Conservation (phyloP, 2,888 invertebrate genomes). For the Hoplodrina blanda region DNA sequence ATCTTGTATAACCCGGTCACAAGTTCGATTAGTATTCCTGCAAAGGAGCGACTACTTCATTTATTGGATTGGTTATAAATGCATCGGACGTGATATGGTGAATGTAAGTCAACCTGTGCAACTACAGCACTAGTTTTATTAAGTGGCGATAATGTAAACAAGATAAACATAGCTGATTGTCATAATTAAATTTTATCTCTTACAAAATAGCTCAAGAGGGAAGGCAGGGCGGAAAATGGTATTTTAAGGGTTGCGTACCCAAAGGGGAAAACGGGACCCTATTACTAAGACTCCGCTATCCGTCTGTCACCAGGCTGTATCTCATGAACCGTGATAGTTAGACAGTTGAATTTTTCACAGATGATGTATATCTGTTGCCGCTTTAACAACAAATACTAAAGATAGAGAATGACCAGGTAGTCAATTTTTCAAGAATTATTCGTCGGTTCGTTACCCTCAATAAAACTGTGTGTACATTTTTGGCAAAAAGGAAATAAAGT, state of each 20-base stretch:
- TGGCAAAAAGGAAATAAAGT: constrained; percentile 23
- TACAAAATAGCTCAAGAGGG: neutral
- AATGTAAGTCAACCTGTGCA: constrained; percentile 4
- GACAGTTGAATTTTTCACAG: too few species aligned
- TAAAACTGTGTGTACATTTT: neutral
- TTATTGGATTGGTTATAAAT: constrained; percentile 63
- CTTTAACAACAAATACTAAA: too few species aligned
- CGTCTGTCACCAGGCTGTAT: too few species aligned
- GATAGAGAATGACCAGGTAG: neutral
- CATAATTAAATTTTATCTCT: constrained; percentile 4
- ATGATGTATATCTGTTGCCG: too few species aligned
- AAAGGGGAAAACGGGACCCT: too few species aligned
- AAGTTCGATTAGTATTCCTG: constrained; percentile 45
- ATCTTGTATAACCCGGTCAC: constrained; percentile 19
- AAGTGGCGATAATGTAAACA: neutral
- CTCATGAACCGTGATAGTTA: too few species aligned
- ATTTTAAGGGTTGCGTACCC: neutral
- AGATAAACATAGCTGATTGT: neutral
- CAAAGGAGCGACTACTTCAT: constrained; percentile 34
- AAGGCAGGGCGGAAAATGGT: neutral
- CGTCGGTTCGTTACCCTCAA: neutral
- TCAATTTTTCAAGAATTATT: neutral
- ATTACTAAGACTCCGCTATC: too few species aligned
- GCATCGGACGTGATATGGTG: constrained; percentile 59
- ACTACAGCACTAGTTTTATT: constrained; percentile 2